Base-by-base conservation (phyloP, 2,888 invertebrate genomes). In the Koerneria pararmatus region DNA sequence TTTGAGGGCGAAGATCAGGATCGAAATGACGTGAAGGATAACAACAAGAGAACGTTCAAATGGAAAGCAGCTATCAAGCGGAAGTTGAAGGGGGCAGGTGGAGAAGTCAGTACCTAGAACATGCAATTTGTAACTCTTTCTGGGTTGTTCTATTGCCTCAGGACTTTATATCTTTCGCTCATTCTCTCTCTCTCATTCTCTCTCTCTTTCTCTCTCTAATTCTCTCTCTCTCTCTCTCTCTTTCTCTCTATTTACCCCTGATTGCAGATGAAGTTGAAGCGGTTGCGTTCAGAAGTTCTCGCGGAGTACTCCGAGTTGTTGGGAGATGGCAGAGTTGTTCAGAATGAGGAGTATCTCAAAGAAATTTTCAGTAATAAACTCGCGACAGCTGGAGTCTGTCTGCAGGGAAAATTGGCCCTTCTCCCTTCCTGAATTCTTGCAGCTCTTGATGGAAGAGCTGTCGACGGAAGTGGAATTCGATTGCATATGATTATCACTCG, bases 11-110 rank as follows among this genome's bases (percentile, higher is more conserved):
- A n/a, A n/a, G n/a, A n/a, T n/a, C n/a, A n/a, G n/a, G n/a, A n/a
- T n/a, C n/a, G n/a, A n/a, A n/a, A n/a, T n/a, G n/a, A n/a, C n/a
- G n/a, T n/a, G n/a, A n/a, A n/a, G n/a, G n/a, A n/a, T n/a, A n/a
- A n/a, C n/a, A n/a, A n/a, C n/a, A n/a, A n/a, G n/a, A n/a, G n/a
- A n/a, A 24, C 54, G 11, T 75, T 77, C 70, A 77, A 77, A 68
- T 77, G 77, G 77, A 77, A 77, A 66, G 65, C 70, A n/a, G 61
- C 72, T 19, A 77, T 77, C 60, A 77, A 77, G 67, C 63, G 77
- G 63, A 74, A 73, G 46, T 34, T 77, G 66, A 70, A 73, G 32
- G 75, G 74, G 51, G 69, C 69, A 49, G 75, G 75, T 29, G 77
- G 75, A 61, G 73, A 75, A 58, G 73, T 75, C 69, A 74, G 72